phyloP scores from a whole-genome alignment of 2,888 invertebrate genomes.

The Tenthredo scrophulariae region DNA sequence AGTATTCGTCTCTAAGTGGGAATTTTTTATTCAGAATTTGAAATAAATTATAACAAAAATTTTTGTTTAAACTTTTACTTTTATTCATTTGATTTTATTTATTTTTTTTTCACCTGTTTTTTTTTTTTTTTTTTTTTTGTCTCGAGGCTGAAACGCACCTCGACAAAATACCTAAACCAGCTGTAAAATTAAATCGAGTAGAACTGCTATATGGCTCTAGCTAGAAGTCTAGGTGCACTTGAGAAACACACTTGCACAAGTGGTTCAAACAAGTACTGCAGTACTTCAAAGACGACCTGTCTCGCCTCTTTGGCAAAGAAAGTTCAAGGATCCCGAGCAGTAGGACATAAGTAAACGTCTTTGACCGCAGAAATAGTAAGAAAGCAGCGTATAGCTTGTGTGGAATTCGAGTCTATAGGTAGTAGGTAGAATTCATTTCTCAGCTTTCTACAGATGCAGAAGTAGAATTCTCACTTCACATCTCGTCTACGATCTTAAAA shows the following conservation, averaged over 20 bases:
- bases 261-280: slow-evolving; percentile 11
- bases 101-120: not conserved
- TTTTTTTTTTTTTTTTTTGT: not conserved
- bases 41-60: not conserved
- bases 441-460: not conserved
- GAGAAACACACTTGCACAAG: slow-evolving; percentile 37
- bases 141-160: not conserved
- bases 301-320: slow-evolving; percentile 39
- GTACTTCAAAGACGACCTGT: slow-evolving; percentile 54
- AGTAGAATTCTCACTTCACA: not conserved
- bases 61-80: not conserved
- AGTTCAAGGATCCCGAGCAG: slow-evolving; percentile 17
- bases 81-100: not conserved
- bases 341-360: slow-evolving; percentile 43
- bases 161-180: not conserved
- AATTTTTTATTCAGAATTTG: not conserved
- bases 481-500: not conserved
- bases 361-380: slow-evolving; percentile 34
- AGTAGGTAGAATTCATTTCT: slow-evolving; percentile 2
- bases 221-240: not conserved
- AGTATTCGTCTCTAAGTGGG: not conserved
- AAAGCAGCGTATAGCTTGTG: not conserved
- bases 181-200: not conserved
- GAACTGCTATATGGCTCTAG: not conserved
- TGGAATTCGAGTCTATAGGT: not conserved